Evolutionary conservation across 2,888 invertebrate genomes (phyloP).

Genomic region (Odontocerum albicorne): DNA sequence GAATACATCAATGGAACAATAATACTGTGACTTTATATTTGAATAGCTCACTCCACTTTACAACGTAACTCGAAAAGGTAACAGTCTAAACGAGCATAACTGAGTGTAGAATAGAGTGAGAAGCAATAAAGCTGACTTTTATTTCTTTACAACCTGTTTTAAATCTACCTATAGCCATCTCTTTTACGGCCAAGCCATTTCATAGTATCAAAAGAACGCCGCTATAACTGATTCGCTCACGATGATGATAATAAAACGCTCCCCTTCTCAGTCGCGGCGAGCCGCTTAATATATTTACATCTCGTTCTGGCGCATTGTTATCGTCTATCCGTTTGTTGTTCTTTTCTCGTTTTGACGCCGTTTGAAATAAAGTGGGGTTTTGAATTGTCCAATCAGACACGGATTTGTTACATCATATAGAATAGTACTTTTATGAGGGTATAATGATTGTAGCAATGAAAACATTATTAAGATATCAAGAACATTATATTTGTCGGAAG

Average conservation of each 20-base stretch:
- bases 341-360: conserved; percentile 17
- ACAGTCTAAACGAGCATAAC: conserved; percentile 33
- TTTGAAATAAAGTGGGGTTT: conserved; percentile 38
- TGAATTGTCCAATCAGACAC: conserved; percentile 40
- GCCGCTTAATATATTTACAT: conserved; percentile 20
- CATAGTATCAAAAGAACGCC: conserved; percentile 42
- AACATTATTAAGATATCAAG: conserved; percentile 35
- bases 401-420: conserved; percentile 32
- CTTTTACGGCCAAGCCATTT: conserved; percentile 41
- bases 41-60: conserved; percentile 22
- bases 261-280: conserved; percentile 5
- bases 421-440: conserved; percentile 24
- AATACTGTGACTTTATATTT: conserved; percentile 28
- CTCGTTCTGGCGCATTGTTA: conserved; percentile 1
- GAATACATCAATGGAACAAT: conserved; percentile 27
- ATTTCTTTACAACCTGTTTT: conserved; percentile 64
- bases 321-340: background rate
- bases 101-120: conserved; percentile 54
- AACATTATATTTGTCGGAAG: conserved; percentile 20
- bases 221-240: conserved; percentile 37
- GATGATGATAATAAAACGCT: conserved; percentile 28
- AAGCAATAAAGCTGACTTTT: conserved; percentile 64
- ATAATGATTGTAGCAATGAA: conserved; percentile 27
- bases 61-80: conserved; percentile 16
- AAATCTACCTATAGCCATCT: conserved; percentile 51